These are phyloP conservation scores for Sitobion miscanthi DNA, from an alignment of 1,140 invertebrate species.

Conservation along the genomic window DNA sequence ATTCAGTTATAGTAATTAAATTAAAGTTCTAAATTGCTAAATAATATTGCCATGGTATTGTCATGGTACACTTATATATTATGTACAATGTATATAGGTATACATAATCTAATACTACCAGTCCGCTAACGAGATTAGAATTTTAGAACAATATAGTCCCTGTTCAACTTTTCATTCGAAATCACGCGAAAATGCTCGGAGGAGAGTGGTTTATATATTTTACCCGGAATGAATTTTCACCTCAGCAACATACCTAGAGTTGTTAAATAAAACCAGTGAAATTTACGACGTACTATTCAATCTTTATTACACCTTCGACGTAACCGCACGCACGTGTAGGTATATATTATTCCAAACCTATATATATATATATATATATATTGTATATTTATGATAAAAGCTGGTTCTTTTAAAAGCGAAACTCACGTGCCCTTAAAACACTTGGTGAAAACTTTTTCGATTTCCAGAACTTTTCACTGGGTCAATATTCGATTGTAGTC, in stretches of 20 bases:
- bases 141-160: neutral
- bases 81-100: neutral
- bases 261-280: constrained; percentile 19
- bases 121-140: neutral
- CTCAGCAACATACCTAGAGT: neutral
- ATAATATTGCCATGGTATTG: neutral
- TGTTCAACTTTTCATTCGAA: neutral
- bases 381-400: neutral
- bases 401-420: neutral
- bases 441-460: constrained; percentile 42
- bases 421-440: constrained; percentile 15
- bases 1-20: neutral
- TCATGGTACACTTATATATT: neutral
- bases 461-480: constrained; percentile 44
- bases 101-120: neutral
- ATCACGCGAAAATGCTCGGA: neutral
- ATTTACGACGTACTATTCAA: constrained; percentile 32
- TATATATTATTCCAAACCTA: neutral
- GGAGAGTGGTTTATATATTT: neutral
- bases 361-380: neutral
- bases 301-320: constrained; percentile 2
- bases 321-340: neutral
- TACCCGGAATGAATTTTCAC: neutral
- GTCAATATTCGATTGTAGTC: constrained; percentile 43
- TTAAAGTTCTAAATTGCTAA: neutral